These are phyloP conservation scores for Caenorhabditis sp. DNA, from an alignment of 2,888 invertebrate species.

Conservation along the genomic window DNA sequence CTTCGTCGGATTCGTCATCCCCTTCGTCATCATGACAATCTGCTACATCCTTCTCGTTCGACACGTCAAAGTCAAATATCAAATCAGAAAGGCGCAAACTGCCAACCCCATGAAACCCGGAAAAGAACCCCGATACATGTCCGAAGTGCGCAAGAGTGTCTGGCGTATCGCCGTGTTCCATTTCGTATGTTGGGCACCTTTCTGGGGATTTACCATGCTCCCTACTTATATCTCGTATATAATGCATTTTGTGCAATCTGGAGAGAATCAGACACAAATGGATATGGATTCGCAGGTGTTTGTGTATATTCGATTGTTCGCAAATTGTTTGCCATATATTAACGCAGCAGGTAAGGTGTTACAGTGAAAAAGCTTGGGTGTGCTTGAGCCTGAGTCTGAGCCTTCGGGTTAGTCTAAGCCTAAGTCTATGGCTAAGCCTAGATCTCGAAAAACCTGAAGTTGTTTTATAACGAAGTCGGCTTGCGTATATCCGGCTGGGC, in stretches of 20 bases:
- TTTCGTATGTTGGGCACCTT: constrained; percentile 66
- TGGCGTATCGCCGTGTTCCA: constrained; percentile 64
- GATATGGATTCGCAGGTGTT: constrained; percentile 7
- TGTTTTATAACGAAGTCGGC: no score
- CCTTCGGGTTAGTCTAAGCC: no score
- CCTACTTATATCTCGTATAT: constrained; percentile 42
- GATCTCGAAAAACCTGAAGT: no score
- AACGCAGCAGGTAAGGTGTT: constrained; percentile 61
- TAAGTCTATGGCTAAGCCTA: no score
- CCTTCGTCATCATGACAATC: constrained; percentile 60
- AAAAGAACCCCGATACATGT: constrained; percentile 61
- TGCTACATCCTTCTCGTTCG: constrained; percentile 64
- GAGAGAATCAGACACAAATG: constrained; percentile 17
- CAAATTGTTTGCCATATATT: constrained; percentile 63
- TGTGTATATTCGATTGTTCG: constrained; percentile 51
- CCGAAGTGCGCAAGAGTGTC: constrained; percentile 59
- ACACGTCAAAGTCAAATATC: constrained; percentile 60
- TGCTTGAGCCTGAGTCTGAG: neutral
- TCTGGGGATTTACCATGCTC: constrained; percentile 55
- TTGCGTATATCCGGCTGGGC: no score
- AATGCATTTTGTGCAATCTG: constrained; percentile 13
- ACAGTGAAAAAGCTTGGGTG: neutral
- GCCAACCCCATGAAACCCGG: constrained; percentile 17
- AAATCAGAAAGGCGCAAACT: constrained; percentile 40
- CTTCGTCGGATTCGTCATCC: constrained; percentile 54